A percentile compares a stretch with the other conserved stretches of the same genome.
phyloP scores from a whole-genome alignment of 30 jellyfish, hydroid and myxozoan genomes.

The Hydra vulgaris region DNA sequence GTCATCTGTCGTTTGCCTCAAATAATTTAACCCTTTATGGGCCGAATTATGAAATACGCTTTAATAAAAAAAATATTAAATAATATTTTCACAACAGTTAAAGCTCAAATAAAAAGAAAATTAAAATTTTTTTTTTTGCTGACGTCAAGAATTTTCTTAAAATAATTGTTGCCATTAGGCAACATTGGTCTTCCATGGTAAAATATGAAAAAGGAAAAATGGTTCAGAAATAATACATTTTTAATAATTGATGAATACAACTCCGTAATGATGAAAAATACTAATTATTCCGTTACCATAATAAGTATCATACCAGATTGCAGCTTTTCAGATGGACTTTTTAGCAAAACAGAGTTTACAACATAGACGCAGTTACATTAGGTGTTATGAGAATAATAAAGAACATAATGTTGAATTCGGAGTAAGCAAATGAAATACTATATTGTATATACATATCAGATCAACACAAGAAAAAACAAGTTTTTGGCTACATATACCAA shows the following conservation, averaged over 20 bases:
- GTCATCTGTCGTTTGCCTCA: too few species aligned
- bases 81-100: background rate
- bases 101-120: background rate
- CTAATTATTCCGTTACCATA: background rate
- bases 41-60: background rate
- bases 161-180: conserved; percentile 11
- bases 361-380: background rate
- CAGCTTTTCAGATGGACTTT: background rate
- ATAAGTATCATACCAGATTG: background rate
- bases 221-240: background rate
- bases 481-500: background rate
- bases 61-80: background rate
- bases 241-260: too few species aligned
- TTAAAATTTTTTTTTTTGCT: background rate
- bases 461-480: background rate
- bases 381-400: background rate
- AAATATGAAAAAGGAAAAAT: background rate
- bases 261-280: background rate
- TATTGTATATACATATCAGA: background rate
- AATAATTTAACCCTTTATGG: conserved; percentile 6
- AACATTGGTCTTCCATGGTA: conserved; percentile 4
- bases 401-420: background rate
- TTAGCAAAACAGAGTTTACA: background rate
- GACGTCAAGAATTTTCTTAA: background rate
- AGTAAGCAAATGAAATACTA: background rate